These are phyloP conservation scores for Todiramphus saurophagus DNA, from an alignment of 2,113 vertebrate genomes.

Conservation along the genomic window DNA sequence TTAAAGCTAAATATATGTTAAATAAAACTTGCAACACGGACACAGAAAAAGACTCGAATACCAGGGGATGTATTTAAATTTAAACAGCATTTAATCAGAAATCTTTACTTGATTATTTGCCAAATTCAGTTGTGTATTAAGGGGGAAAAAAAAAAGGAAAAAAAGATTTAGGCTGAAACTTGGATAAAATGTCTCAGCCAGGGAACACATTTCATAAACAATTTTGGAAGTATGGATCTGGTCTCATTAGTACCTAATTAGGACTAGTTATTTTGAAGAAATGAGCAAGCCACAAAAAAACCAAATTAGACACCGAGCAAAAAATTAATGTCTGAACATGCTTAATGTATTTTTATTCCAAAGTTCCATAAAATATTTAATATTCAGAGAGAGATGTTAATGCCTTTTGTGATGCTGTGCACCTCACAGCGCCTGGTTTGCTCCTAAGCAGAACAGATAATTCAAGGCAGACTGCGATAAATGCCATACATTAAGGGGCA, in stretches of 20 bases:
- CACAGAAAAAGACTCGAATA: slow-evolving; percentile 36
- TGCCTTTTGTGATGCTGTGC: slow-evolving; percentile 18
- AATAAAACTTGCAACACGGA: slow-evolving; percentile 32
- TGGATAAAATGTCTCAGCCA: slow-evolving; percentile 63
- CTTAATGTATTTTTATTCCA: slow-evolving; percentile 45
- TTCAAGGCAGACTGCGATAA: neutral
- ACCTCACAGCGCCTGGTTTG: neutral
- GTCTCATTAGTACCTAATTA: slow-evolving; percentile 70
- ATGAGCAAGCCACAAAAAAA: slow-evolving; percentile 54
- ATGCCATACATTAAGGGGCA: neutral
- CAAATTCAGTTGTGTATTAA: slow-evolving; percentile 52
- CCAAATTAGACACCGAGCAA: slow-evolving; percentile 23
- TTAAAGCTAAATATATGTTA: slow-evolving; percentile 46
- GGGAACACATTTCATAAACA: slow-evolving; percentile 67
- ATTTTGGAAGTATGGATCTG: slow-evolving; percentile 64
- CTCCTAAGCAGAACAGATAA: neutral
- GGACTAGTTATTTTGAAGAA: slow-evolving; percentile 68
- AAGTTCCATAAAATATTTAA: slow-evolving; percentile 55
- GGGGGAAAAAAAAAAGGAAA: slow-evolving; percentile 21
- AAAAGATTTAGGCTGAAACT: slow-evolving; percentile 57
- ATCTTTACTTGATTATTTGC: slow-evolving; percentile 60
- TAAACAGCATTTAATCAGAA: slow-evolving; percentile 62
- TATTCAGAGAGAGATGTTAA: neutral
- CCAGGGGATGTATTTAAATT: slow-evolving; percentile 45
- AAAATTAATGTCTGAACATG: slow-evolving; percentile 38